Percentiles rank a stretch among this genome's conserved stretches.
These are phyloP conservation scores for Desmophyllum pertusum DNA, from an alignment of 92 coral and sea anemone genomes.

Conservation along the genomic window DNA sequence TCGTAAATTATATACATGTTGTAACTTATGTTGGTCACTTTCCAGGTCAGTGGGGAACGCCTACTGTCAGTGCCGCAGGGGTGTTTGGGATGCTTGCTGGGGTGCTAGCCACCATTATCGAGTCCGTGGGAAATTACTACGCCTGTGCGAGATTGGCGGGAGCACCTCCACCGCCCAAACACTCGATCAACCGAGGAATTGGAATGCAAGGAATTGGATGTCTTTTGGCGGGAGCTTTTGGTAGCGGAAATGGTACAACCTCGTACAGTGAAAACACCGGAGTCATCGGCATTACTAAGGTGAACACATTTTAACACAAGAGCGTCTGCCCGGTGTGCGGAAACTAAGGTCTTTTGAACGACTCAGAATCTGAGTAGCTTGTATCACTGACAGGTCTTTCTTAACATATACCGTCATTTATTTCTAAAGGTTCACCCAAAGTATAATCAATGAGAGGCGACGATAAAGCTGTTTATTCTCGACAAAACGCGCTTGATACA, in stretches of 20 bases:
- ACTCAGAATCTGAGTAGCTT: too few species aligned
- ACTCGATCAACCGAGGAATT: conserved; percentile 90
- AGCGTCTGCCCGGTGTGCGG: too few species aligned
- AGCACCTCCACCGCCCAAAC: conserved; percentile 92
- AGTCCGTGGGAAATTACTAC: conserved; percentile 91
- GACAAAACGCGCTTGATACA: not conserved
- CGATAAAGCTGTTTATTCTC: not conserved
- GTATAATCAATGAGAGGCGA: not conserved
- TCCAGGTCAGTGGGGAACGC: conserved; percentile 95
- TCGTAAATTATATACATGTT: too few species aligned
- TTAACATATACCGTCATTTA: too few species aligned
- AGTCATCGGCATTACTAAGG: conserved; percentile 93
- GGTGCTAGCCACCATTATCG: conserved; percentile 83
- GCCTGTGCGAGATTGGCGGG: conserved; percentile 92
- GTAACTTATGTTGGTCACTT: too few species aligned
- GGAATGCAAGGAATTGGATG: conserved; percentile 89
- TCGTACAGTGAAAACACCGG: conserved; percentile 89
- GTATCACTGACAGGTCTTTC: too few species aligned
- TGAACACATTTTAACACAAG: too few species aligned
- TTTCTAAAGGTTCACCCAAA: too few species aligned
- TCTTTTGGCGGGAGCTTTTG: conserved; percentile 80
- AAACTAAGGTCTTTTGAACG: too few species aligned
- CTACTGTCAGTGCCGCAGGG: conserved; percentile 90
- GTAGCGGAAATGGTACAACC: conserved; percentile 88
- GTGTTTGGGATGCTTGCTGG: conserved; percentile 97